Evolutionary conservation across 2,888 invertebrate genomes (phyloP).

Genomic region (Epsilonema sp.): DNA sequence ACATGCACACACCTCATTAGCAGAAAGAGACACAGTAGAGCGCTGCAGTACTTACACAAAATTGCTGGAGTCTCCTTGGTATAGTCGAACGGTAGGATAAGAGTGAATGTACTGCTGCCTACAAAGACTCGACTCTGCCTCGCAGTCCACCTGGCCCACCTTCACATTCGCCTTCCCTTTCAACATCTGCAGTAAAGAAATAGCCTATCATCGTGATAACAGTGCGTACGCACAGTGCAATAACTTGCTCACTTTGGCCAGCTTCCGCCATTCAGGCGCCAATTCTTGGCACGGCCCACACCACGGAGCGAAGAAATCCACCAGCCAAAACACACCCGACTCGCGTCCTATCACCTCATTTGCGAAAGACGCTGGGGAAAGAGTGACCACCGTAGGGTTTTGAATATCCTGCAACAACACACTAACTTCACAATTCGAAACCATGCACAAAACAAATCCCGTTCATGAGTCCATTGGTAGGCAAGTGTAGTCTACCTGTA

Average conservation of each 20-base stretch:
- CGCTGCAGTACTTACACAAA: background rate
- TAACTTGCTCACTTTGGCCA: conserved; percentile 3
- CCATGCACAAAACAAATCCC: no score
- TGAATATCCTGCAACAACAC: conserved; percentile 20
- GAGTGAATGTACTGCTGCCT: conserved; percentile 40
- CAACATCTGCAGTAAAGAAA: conserved; percentile 31
- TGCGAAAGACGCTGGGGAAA: conserved; percentile 40
- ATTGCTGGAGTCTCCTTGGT: conserved; percentile 37
- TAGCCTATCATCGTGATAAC: background rate
- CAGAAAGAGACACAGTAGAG: background rate
- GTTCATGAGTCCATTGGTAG: no score
- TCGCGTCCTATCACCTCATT: conserved; percentile 38
- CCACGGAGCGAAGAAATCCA: conserved; percentile 54
- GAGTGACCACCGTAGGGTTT: conserved; percentile 39
- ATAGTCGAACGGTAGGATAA: conserved; percentile 49
- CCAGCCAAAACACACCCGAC: conserved; percentile 42
- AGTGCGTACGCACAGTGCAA: background rate
- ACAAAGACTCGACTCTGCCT: conserved; percentile 41
- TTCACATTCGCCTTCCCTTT: conserved; percentile 36
- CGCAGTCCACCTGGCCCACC: conserved; percentile 49
- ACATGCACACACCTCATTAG: no score
- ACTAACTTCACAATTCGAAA: no score
- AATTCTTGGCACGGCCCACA: conserved; percentile 52
- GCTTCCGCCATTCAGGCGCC: conserved; percentile 32
- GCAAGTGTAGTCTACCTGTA: conserved; percentile 38